A percentile compares a stretch with the other conserved stretches of the same genome.
Evolutionary conservation across 2,113 vertebrate genomes (phyloP).

Genomic region (Gymnorhina tibicen): DNA sequence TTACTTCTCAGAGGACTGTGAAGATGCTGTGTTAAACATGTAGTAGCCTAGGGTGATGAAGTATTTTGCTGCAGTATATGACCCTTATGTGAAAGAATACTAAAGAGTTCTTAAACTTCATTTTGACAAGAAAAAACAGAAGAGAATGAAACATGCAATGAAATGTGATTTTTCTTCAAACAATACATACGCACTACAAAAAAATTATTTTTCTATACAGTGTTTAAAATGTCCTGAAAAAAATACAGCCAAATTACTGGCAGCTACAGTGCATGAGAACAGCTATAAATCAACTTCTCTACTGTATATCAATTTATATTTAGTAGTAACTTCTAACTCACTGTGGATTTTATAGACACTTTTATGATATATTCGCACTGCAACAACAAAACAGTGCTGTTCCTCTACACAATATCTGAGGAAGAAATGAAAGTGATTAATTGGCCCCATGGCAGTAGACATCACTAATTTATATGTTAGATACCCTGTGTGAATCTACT

Average conservation of each 20-base stretch:
- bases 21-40: neutral
- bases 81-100: neutral
- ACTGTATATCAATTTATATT: neutral
- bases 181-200: neutral
- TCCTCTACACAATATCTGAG: neutral
- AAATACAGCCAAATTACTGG: neutral
- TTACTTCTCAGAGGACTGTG: neutral
- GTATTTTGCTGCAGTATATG: neutral
- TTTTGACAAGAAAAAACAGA: neutral
- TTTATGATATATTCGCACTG: neutral
- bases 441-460: neutral
- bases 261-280: neutral
- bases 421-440: conserved; percentile 2
- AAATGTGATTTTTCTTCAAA: neutral
- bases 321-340: conserved; percentile 12
- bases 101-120: neutral
- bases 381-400: neutral
- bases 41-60: neutral
- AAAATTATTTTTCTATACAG: neutral
- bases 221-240: conserved; percentile 6
- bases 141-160: neutral
- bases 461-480: neutral
- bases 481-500: neutral
- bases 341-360: conserved; percentile 5
- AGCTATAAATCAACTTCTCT: conserved; percentile 5